These are phyloP conservation scores for Pteropus alecto DNA, from an alignment of 2,113 vertebrate species.

Conservation along the genomic window DNA sequence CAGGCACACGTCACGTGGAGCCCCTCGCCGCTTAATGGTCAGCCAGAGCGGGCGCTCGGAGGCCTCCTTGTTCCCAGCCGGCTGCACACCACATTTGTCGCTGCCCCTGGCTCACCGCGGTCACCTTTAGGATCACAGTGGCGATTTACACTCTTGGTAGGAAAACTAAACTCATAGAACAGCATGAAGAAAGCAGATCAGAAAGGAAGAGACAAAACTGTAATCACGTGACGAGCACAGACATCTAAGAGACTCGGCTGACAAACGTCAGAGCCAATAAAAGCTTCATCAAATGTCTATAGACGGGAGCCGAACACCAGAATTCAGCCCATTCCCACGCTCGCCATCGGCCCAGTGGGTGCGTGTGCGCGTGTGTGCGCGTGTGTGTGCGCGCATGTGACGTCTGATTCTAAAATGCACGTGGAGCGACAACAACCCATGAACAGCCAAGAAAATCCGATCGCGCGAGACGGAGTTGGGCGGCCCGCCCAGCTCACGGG, in stretches of 20 bases:
- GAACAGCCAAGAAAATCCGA: background rate
- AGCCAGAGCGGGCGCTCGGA: rapidly evolving
- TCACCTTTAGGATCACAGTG: background rate
- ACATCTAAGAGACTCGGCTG: no score
- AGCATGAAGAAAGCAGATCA: background rate
- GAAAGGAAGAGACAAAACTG: background rate
- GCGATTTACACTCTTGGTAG: background rate
- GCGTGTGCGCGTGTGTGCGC: no score
- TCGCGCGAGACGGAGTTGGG: background rate
- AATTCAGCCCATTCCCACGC: rapidly evolving
- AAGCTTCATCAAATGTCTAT: background rate
- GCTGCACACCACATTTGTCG: no score
- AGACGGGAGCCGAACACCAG: background rate
- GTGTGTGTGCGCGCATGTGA: no score
- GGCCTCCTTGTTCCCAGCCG: background rate
- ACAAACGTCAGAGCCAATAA: background rate
- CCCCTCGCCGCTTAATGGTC: no score
- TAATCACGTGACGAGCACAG: background rate
- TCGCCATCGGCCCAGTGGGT: rapidly evolving
- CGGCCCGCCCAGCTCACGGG: background rate
- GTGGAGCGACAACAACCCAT: background rate
- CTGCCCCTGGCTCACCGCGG: background rate
- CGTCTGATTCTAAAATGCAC: background rate
- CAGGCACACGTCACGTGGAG: rapidly evolving
- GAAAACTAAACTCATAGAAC: background rate